Conservation (phyloP, 2,888 invertebrate species). For the Hypena proboscidalis region DNA sequence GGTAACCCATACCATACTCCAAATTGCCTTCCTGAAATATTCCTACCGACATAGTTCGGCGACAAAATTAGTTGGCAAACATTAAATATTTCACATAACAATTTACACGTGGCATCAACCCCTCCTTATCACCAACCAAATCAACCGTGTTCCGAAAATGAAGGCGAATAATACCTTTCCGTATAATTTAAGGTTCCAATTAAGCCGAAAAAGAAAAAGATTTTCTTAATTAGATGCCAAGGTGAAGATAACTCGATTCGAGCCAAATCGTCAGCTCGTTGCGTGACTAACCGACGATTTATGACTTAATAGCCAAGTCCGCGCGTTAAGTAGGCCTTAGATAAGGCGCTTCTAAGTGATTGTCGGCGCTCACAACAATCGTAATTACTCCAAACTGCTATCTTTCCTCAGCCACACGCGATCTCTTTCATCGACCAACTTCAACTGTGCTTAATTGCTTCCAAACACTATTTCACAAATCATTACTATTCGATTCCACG, state of each 20-base stretch:
- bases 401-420: conserved; percentile 76
- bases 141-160: conserved; percentile 39
- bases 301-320: conserved; percentile 82
- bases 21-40: conserved; percentile 23
- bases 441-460: conserved; percentile 76
- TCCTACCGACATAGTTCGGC: conserved; percentile 20
- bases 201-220: conserved; percentile 53
- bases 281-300: conserved; percentile 81
- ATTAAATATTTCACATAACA: conserved; percentile 32
- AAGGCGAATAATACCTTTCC: conserved; percentile 45
- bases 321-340: conserved; percentile 83
- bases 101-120: conserved; percentile 29
- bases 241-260: conserved; percentile 76
- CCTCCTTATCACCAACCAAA: conserved; percentile 27
- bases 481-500: conserved; percentile 37
- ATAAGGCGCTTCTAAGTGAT: conserved; percentile 84
- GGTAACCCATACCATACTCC: conserved; percentile 14
- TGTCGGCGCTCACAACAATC: conserved; percentile 85
- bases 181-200: conserved; percentile 54
- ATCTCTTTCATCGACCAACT: conserved; percentile 75
- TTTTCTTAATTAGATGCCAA: conserved; percentile 76
- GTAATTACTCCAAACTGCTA: conserved; percentile 84
- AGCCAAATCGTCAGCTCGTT: conserved; percentile 76
- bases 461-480: conserved; percentile 56
- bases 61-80: conserved; percentile 19